These are phyloP conservation scores for Tenebrosternarchus preto DNA, from an alignment of 2,113 vertebrate species.

Conservation along the genomic window DNA sequence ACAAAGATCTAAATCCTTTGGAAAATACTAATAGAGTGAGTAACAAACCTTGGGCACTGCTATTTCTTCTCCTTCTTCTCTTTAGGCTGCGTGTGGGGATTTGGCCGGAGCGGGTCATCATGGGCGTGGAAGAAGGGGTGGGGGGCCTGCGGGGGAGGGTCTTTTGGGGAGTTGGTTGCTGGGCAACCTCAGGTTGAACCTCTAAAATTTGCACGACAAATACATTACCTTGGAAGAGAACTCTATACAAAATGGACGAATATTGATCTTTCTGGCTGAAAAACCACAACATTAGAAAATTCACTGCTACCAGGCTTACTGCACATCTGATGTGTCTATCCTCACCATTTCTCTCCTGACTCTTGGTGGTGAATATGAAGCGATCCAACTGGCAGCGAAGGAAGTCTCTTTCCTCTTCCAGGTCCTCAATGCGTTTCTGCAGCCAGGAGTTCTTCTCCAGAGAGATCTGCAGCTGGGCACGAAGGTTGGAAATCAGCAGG, in stretches of 20 bases:
- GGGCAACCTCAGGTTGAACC: constrained; percentile 58
- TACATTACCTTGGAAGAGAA: neutral
- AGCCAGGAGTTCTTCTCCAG: constrained; percentile 88
- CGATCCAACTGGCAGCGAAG: constrained; percentile 85
- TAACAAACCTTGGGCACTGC: constrained; percentile 58
- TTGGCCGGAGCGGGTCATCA: constrained; percentile 75
- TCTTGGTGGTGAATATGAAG: constrained; percentile 80
- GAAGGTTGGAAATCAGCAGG: constrained; percentile 79
- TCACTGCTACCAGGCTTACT: neutral
- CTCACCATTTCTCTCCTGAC: constrained; percentile 66
- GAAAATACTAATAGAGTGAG: neutral
- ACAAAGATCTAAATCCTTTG: neutral
- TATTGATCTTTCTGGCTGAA: no score
- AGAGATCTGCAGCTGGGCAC: constrained; percentile 84
- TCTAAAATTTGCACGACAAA: constrained; percentile 46
- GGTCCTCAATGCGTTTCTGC: constrained; percentile 86
- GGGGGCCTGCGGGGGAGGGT: constrained; percentile 50
- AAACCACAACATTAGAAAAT: no score
- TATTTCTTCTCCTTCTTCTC: constrained; percentile 54
- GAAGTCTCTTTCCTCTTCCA: constrained; percentile 89
- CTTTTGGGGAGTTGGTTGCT: constrained; percentile 71
- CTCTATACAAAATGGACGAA: neutral
- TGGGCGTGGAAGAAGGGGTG: constrained; percentile 63
- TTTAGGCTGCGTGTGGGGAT: constrained; percentile 63
- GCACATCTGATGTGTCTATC: neutral